These are phyloP conservation scores for Epizoanthus scotinus DNA, from an alignment of 92 coral and sea anemone genomes.

Conservation along the genomic window DNA sequence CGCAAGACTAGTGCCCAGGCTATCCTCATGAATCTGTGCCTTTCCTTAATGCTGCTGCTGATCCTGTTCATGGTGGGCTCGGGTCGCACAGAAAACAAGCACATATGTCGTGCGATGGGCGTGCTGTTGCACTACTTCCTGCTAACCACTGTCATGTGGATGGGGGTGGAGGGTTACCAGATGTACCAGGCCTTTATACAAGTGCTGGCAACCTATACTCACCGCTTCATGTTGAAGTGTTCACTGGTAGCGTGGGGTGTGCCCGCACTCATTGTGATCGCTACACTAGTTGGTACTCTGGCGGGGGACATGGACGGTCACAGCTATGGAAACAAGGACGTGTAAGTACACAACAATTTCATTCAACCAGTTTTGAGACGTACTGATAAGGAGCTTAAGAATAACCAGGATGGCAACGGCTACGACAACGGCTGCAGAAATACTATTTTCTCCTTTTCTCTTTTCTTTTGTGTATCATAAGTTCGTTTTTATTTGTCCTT, in stretches of 20 bases:
- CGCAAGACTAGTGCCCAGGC: constrained; percentile 55
- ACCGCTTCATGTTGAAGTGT: constrained; percentile 42
- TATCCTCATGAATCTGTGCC: constrained; percentile 55
- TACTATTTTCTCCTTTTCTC: too few relatives aligned
- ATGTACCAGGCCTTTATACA: constrained; percentile 59
- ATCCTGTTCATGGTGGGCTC: constrained; percentile 57
- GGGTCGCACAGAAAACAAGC: constrained; percentile 41
- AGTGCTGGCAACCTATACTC: constrained; percentile 42
- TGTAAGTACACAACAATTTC: background rate
- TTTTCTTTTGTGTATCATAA: too few relatives aligned
- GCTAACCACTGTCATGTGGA: constrained; percentile 53
- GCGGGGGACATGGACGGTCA: constrained; percentile 37
- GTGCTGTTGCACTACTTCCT: constrained; percentile 57
- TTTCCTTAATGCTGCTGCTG: constrained; percentile 52
- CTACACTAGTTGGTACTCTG: constrained; percentile 35
- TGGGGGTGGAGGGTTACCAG: constrained; percentile 51
- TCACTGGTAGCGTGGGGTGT: constrained; percentile 59
- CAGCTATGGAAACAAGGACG: constrained; percentile 27
- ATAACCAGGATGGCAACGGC: too few relatives aligned
- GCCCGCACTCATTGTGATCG: constrained; percentile 54
- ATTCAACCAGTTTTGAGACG: too few relatives aligned
- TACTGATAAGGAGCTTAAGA: too few relatives aligned
- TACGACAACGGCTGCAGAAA: too few relatives aligned
- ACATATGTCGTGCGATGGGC: constrained; percentile 44
- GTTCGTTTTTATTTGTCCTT: too few relatives aligned